Evolutionary conservation across 2,113 vertebrate species (phyloP).

Genomic region (Anser cygnoides): DNA sequence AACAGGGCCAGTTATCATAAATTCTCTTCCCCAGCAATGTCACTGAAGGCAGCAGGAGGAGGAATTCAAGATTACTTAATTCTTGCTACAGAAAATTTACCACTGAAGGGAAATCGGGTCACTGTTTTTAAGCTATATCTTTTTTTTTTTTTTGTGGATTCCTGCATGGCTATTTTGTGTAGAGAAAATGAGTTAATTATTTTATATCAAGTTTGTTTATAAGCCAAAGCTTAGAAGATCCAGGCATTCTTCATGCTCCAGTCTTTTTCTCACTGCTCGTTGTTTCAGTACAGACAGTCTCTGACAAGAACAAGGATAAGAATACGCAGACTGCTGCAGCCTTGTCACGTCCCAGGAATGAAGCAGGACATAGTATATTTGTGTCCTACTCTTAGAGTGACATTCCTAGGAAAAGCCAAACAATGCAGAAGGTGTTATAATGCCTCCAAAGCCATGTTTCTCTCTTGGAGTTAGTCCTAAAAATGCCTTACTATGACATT

Average conservation of each 20-base stretch:
- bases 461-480: not conserved
- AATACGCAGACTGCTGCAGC: not conserved
- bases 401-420: not conserved
- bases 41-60: not conserved
- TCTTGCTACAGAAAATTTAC: not conserved
- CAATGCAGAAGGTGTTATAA: not conserved
- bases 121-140: not conserved
- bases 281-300: not conserved
- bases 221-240: not conserved
- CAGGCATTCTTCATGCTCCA: not conserved
- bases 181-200: not conserved
- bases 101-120: not conserved
- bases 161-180: not conserved
- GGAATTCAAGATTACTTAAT: not conserved
- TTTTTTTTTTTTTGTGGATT: not conserved
- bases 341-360: not conserved
- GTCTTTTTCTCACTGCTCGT: not conserved
- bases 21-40: not conserved
- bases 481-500: not conserved
- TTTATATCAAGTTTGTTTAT: not conserved
- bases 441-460: not conserved
- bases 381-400: not conserved
- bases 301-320: not conserved
- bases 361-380: not conserved
- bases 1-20: not conserved